Percentiles rank a stretch among this genome's conserved stretches.
phyloP scores from a whole-genome alignment of 2,797 vertebrate genomes.

The Furcifer pardalis region DNA sequence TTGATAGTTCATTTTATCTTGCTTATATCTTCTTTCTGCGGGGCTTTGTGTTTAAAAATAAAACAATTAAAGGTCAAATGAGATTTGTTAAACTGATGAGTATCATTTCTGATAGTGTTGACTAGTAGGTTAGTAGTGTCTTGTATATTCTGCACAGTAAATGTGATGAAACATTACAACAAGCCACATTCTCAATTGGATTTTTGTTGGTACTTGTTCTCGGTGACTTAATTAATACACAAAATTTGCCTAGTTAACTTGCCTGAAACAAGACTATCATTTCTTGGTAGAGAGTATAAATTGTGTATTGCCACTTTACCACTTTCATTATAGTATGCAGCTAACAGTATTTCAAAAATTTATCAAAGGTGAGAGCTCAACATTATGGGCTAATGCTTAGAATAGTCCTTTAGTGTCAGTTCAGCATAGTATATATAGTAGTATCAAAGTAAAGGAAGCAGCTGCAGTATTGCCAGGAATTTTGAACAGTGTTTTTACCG shows the following conservation, averaged over 20 bases:
- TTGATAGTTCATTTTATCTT: constrained; percentile 10
- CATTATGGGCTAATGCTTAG: neutral
- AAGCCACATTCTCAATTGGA: rapidly evolving
- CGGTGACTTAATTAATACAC: neutral
- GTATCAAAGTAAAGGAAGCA: neutral
- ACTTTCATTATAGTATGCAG: constrained; percentile 24
- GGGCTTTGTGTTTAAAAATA: neutral
- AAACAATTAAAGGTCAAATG: neutral
- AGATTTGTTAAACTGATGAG: neutral
- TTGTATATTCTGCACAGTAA: neutral
- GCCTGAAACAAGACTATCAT: neutral
- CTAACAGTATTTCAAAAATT: rapidly evolving
- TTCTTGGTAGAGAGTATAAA: neutral
- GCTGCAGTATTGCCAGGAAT: neutral
- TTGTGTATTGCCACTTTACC: neutral
- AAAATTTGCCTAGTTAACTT: neutral
- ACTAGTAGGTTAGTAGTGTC: neutral
- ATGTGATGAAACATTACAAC: rapidly evolving
- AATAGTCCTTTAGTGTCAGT: neutral
- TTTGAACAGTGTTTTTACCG: neutral
- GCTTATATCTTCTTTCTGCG: neutral
- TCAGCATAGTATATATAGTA: neutral
- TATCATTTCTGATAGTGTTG: rapidly evolving
- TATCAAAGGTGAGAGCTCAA: constrained; percentile 8
- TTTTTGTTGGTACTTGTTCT: rapidly evolving